Percentiles rank a stretch among this genome's conserved stretches.
Evolutionary conservation across 1,140 invertebrate genomes (phyloP).

Genomic region (Nylanderia fulva): DNA sequence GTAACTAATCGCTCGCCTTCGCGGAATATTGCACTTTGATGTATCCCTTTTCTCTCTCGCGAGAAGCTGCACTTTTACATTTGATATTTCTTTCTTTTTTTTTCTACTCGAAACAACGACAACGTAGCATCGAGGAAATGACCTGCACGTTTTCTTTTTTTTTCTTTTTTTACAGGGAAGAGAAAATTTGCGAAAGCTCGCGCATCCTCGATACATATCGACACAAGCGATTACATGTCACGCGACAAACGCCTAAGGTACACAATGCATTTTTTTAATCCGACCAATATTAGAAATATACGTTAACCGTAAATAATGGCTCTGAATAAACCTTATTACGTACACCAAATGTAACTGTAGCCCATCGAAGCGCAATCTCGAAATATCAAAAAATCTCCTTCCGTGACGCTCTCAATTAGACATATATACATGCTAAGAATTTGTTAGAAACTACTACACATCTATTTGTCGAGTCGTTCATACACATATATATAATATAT

Average conservation of each 20-base stretch:
- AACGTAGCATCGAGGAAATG: constrained; percentile 25
- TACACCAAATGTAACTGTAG: constrained; percentile 63
- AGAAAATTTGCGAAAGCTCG: constrained; percentile 34
- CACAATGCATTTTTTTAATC: constrained; percentile 60
- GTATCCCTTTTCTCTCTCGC: constrained; percentile 66
- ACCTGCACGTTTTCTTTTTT: constrained; percentile 8
- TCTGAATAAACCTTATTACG: constrained; percentile 59
- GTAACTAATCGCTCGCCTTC: constrained; percentile 33
- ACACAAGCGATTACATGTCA: constrained; percentile 59
- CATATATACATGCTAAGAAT: constrained; percentile 85
- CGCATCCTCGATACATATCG: constrained; percentile 51
- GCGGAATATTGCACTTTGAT: constrained; percentile 82
- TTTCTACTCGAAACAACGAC: constrained; percentile 2
- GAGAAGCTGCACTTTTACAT: constrained; percentile 29
- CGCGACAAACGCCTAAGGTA: constrained; percentile 61
- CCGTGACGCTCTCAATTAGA: constrained; percentile 77
- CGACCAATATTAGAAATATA: constrained; percentile 55
- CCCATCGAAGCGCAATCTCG: constrained; percentile 53
- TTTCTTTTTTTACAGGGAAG: constrained; percentile 24
- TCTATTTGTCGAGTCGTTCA: constrained; percentile 79
- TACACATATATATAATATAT: constrained; percentile 71
- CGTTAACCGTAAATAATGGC: constrained; percentile 61
- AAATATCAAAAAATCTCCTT: constrained; percentile 55
- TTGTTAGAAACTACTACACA: constrained; percentile 84
- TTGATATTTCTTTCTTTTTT: not conserved